Evolutionary conservation across 1,140 invertebrate species (phyloP), one percentile per base, ranked within the genome.

Genomic region (Maniola jurtina): DNA sequence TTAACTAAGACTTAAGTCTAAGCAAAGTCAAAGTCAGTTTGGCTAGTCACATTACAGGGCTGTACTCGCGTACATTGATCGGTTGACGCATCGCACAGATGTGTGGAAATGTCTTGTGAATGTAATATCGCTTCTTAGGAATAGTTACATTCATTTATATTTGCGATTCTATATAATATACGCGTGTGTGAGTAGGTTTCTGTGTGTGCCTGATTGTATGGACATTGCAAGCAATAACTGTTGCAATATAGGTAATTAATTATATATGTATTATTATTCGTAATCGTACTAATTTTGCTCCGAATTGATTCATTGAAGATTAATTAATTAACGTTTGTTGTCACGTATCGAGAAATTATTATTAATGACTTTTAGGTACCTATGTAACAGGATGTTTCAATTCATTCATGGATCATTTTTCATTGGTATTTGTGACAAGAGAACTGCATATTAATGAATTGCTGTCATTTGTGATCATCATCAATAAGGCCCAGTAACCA

Each of bases 141-240:
- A 65, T 78, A 76, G 70, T 60, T 73, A 74, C 0, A 52, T 59
- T 33, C 72, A 78, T 79, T 71, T 76, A 74, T 75, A 56, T 77
- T 75, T 66, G 75, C 73, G 71, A 79, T 84, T 86, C 80, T 73
- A 81, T 80, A 63, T 82, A 73, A 68, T 75, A 65, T 73, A 66
- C 48, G 71, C 74, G 71, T 76, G 70, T 81, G 75, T 78, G 56
- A 70, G 68, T 74, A 72, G 72, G 61, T 75, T 76, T 76, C 65
- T 69, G 71, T 78, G 80, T 84, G 82, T 80, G 83, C 76, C 78
- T 82, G 75, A 79, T 80, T 81, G 70, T 79, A 77, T 70, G 67
- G 59, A 75, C 66, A 62, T 84, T 82, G 79, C 76, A 66, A 88
- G 82, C 80, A 81, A 85, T 86, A 84, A 80, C 69, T 64, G 71